These are phyloP conservation scores for Numenius phaeopus DNA, from an alignment of 2,797 vertebrate genomes.

Conservation along the genomic window DNA sequence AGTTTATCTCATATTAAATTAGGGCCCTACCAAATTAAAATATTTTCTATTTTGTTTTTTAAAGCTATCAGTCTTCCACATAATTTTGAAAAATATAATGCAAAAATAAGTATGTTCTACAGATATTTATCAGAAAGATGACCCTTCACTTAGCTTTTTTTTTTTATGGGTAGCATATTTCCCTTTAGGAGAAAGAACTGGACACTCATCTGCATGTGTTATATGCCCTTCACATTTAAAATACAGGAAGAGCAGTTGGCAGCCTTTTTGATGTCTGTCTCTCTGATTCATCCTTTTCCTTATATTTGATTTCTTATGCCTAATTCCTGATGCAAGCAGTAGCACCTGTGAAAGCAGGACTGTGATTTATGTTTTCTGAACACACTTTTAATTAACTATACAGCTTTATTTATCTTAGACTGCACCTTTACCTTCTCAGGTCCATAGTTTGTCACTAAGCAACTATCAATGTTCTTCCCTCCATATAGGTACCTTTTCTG, in stretches of 20 bases:
- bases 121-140: neutral
- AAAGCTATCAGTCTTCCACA: neutral
- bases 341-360: neutral
- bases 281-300: neutral
- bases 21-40: neutral
- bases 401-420: neutral
- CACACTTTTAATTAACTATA: neutral
- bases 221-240: neutral
- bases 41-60: neutral
- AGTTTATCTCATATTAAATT: neutral
- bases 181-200: neutral
- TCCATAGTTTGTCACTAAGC: neutral
- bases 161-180: neutral
- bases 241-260: neutral
- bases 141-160: neutral
- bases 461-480: neutral
- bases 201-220: neutral
- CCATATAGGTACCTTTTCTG: neutral
- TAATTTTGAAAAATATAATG: neutral
- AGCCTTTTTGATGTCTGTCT: neutral
- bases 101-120: neutral
- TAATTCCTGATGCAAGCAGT: neutral
- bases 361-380: neutral
- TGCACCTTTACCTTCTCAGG: neutral
- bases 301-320: neutral